phyloP scores from a whole-genome alignment of 2,113 vertebrate genomes.

The Dasyurus viverrinus region DNA sequence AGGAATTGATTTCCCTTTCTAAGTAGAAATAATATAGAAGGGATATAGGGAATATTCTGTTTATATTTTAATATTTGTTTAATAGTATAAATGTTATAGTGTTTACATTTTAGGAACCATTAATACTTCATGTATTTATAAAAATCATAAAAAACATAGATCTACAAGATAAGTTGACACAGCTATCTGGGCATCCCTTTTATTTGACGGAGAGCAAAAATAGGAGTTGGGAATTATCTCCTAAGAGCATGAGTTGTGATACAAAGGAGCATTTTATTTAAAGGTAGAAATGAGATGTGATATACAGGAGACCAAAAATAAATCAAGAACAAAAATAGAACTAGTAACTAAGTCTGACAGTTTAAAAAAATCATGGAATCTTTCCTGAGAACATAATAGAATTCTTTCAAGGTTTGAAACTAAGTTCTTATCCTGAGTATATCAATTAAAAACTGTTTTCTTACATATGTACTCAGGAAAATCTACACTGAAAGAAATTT shows the following conservation, averaged over 20 bases:
- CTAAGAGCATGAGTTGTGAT: background rate
- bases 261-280: background rate
- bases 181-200: background rate
- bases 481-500: background rate
- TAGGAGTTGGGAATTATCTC: background rate
- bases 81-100: conserved; percentile 5
- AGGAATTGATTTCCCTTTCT: background rate
- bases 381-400: background rate
- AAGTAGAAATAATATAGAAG: background rate
- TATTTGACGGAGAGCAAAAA: background rate
- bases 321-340: background rate
- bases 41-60: background rate
- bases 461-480: background rate
- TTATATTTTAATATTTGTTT: background rate
- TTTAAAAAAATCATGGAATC: background rate
- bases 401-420: background rate
- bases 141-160: background rate
- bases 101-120: conserved; percentile 5
- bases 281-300: background rate
- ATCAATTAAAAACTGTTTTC: background rate
- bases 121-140: background rate
- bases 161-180: background rate
- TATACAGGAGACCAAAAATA: conserved; percentile 20
- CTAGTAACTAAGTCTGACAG: background rate
- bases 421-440: background rate